phyloP scores from a whole-genome alignment of 2,113 vertebrate species.

The Sisor rabdophorus region DNA sequence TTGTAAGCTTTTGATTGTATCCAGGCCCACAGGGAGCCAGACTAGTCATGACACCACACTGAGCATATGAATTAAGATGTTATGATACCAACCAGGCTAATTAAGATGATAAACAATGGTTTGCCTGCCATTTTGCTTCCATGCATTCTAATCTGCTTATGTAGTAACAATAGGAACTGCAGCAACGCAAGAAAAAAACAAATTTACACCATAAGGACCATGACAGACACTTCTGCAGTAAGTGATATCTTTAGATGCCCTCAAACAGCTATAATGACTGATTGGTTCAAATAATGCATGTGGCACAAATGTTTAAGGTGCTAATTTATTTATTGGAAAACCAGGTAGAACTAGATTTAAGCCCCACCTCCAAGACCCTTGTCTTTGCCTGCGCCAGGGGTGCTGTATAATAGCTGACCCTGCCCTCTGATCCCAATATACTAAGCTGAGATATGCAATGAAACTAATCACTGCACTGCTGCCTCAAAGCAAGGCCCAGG shows the following conservation, averaged over 20 bases:
- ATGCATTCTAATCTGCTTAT: conserved; percentile 48
- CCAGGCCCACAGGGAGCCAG: conserved; percentile 13
- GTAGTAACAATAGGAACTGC: neutral
- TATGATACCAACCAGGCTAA: conserved; percentile 41
- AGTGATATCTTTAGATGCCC: neutral
- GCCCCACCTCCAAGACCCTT: no score
- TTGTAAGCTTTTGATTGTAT: conserved; percentile 33
- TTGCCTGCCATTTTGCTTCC: conserved; percentile 31
- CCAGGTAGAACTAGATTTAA: no score
- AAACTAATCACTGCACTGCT: no score
- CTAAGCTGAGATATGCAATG: no score
- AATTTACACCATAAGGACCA: conserved; percentile 5
- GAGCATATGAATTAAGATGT: conserved; percentile 47
- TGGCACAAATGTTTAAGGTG: no score
- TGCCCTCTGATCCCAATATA: no score
- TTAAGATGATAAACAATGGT: conserved; percentile 43
- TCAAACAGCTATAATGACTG: neutral
- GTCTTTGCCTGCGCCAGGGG: no score
- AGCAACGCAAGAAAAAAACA: conserved; percentile 15
- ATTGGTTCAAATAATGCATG: neutral
- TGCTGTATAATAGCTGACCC: no score
- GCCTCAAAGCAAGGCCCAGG: no score
- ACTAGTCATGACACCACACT: conserved; percentile 35
- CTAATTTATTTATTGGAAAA: no score
- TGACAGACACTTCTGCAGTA: neutral